Evolutionary conservation across 1,140 invertebrate species (phyloP).

Genomic region (Brachionus angularis): DNA sequence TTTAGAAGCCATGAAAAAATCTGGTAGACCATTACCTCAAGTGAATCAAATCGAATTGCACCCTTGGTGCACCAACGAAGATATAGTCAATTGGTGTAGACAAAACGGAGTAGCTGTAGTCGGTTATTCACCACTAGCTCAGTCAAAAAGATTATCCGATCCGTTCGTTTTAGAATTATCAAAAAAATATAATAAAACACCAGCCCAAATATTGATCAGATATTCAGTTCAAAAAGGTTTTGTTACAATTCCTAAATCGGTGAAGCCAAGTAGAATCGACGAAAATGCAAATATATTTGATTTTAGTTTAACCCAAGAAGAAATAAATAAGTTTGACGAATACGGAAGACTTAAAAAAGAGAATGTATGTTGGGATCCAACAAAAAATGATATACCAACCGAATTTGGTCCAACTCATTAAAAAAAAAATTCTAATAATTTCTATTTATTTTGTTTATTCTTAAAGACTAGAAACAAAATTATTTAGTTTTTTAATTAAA

Average conservation of each 20-base stretch:
- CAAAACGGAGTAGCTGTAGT: conserved; percentile 49
- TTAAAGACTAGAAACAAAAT: too few species aligned
- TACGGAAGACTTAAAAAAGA: background rate
- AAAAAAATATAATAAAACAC: conserved; percentile 47
- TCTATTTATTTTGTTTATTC: too few species aligned
- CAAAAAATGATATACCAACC: background rate
- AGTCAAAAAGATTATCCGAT: conserved; percentile 47
- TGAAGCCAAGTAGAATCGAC: background rate
- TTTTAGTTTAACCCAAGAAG: background rate
- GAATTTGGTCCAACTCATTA: background rate
- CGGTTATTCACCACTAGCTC: conserved; percentile 51
- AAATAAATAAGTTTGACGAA: background rate
- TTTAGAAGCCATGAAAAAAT: conserved; percentile 47
- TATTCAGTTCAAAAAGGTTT: conserved; percentile 49
- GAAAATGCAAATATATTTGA: background rate
- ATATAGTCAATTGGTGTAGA: conserved; percentile 49
- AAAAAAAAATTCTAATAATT: too few species aligned
- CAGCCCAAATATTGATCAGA: conserved; percentile 47
- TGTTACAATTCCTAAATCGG: conserved; percentile 50
- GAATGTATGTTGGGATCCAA: background rate
- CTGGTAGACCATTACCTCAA: conserved; percentile 48
- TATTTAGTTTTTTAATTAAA: too few species aligned
- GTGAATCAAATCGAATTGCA: conserved; percentile 54
- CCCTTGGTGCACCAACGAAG: conserved; percentile 47
- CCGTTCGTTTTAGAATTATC: conserved; percentile 46